These are phyloP conservation scores for Pyrochroa serraticornis DNA, from an alignment of 2,888 invertebrate species.

Conservation along the genomic window DNA sequence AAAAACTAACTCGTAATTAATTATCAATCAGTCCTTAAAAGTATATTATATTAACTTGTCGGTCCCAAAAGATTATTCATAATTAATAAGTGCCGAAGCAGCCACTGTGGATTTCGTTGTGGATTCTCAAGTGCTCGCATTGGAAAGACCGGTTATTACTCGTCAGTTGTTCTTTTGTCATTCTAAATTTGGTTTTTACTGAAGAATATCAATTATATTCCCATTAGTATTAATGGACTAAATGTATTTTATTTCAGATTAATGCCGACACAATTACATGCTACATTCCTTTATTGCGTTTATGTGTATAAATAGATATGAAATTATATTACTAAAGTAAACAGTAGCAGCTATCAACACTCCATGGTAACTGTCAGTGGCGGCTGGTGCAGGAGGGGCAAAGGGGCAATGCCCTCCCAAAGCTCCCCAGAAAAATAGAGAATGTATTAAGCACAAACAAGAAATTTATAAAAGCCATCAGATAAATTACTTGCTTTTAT, in stretches of 20 bases:
- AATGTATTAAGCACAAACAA: too few species aligned
- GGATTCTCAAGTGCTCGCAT: constrained; percentile 5
- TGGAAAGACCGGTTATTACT: constrained; percentile 20
- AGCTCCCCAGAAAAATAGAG: too few species aligned
- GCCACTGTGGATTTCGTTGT: neutral
- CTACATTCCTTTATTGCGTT: constrained; percentile 38
- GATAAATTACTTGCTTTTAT: too few species aligned
- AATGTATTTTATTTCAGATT: constrained; percentile 43
- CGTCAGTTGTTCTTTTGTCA: constrained; percentile 36
- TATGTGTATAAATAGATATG: constrained; percentile 23
- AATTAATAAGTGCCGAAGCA: constrained; percentile 23
- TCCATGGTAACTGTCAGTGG: too few species aligned
- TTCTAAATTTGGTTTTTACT: constrained; percentile 38
- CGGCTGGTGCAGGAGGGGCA: too few species aligned
- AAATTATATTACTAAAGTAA: constrained; percentile 29
- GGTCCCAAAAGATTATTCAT: constrained; percentile 20
- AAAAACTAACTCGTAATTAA: constrained; percentile 14
- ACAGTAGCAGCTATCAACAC: constrained; percentile 20
- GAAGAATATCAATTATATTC: constrained; percentile 37
- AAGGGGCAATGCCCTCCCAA: too few species aligned
- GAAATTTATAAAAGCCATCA: too few species aligned
- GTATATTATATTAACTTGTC: constrained; percentile 8
- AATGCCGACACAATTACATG: constrained; percentile 38
- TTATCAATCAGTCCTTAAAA: constrained; percentile 19
- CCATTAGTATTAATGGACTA: constrained; percentile 46